phyloP scores from a whole-genome alignment of 1,140 invertebrate genomes.

The Eupristina koningsbergeri region DNA sequence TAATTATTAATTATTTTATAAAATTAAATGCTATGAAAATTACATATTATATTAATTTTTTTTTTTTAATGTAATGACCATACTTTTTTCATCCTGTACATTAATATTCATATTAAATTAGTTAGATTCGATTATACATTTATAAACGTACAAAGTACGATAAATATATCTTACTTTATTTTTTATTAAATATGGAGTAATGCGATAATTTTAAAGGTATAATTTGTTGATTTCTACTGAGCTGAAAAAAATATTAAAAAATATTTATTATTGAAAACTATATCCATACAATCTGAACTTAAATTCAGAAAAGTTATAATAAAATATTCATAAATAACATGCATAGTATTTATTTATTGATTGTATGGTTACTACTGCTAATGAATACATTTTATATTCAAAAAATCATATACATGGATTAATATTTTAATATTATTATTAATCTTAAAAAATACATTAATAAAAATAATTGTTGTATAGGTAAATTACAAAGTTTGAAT shows the following conservation, averaged over 20 bases:
- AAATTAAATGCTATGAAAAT: constrained; percentile 18
- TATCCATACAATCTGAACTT: neutral
- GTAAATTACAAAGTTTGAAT: no score
- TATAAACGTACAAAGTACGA: neutral
- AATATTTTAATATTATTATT: no score
- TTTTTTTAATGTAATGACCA: constrained; percentile 24
- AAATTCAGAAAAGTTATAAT: neutral
- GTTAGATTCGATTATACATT: neutral
- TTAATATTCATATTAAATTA: neutral
- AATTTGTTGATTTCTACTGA: neutral
- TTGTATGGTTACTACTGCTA: no score
- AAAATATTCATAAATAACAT: neutral
- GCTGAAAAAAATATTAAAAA: neutral
- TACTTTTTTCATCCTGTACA: neutral
- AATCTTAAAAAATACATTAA: no score
- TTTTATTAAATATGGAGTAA: neutral
- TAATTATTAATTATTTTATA: neutral
- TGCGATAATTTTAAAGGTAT: neutral
- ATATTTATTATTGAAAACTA: neutral
- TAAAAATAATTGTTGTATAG: no score
- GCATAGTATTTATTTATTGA: no score
- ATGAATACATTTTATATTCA: no score
- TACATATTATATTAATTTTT: neutral
- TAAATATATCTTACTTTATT: neutral
- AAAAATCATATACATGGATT: no score